phyloP scores from a whole-genome alignment of 2,797 vertebrate genomes.

The Bradypodion pumilum region DNA sequence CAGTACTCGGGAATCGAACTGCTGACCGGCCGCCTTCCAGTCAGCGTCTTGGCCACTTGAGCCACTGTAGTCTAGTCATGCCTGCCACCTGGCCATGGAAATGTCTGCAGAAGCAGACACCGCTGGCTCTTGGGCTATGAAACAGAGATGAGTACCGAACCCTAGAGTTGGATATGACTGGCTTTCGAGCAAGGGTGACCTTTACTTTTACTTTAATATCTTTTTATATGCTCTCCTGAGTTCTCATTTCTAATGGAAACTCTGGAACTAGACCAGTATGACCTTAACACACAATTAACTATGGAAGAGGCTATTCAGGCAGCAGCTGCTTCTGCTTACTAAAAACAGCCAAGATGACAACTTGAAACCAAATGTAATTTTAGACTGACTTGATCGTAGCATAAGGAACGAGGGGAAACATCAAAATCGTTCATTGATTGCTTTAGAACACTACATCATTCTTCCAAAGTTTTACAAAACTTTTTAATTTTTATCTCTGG shows the following conservation, averaged over 20 bases:
- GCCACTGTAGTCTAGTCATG: too few species aligned
- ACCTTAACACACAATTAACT: constrained; percentile 11
- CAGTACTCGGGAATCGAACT: too few species aligned
- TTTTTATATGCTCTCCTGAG: neutral
- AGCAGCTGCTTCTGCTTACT: constrained; percentile 11
- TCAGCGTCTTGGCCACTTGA: too few species aligned
- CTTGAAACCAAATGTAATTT: neutral
- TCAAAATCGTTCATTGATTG: neutral
- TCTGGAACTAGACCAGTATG: constrained; percentile 23
- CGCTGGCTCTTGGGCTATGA: too few species aligned
- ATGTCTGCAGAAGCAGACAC: too few species aligned
- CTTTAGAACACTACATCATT: neutral
- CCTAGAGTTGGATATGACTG: too few species aligned
- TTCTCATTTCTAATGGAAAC: neutral
- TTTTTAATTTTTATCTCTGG: neutral
- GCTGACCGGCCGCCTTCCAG: too few species aligned
- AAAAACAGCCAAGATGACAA: constrained; percentile 12
- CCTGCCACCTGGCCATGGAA: too few species aligned
- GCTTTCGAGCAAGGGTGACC: too few species aligned
- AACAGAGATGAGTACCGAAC: too few species aligned
- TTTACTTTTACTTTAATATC: too few species aligned
- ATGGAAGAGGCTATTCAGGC: constrained; percentile 31
- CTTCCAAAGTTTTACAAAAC: neutral
- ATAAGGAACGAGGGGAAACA: neutral
- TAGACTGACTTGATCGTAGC: constrained; percentile 19